Evolutionary conservation across 2,888 invertebrate genomes (phyloP), one percentile per base, ranked within the genome.

Genomic region (Embidobia sp.): DNA sequence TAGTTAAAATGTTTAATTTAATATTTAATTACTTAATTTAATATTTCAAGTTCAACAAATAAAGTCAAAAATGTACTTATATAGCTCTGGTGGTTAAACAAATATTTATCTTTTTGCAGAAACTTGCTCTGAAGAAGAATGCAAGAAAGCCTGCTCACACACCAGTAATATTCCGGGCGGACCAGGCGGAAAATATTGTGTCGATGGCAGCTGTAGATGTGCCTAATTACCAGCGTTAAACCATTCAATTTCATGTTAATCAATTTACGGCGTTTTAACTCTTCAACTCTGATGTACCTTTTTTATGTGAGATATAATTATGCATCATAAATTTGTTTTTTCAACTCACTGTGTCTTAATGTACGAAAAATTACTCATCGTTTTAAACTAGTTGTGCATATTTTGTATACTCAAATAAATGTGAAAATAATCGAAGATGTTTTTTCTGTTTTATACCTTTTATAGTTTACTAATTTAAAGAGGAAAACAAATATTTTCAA

Each of bases 121-220:
- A 79, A 79, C 57, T n/a, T 83, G 83, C 33, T 77, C 78, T 5
- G 83, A 83, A 42, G 75, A 76, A 0, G 81, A 81, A 26, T 83
- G 83, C 37, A 73, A 49, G 42, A 63, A 57, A 5, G 81, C 82
- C 1, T 82, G 83, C 29, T 57, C 67, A 29, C 37, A 77, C 48
- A 77, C 77, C 2, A 76, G 80, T 5, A 70, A 49, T 26, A 83
- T 83, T 42, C 79, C 82, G 7, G 81, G 82, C 11, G 83, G 81
- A 7, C 37, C 51, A 18, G 73, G 64, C 6, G 81, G 81, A 11
- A 82, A 82, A 59, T 83, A 80, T 57, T 83, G 83, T 42, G 82
- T 80, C 11, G 78, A 82, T 59, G 82, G 82, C 3, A 22, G 53
- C 16, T 82, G 83, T 77, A 57, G 44, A 48, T 83, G 82, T 31